Base-by-base conservation (phyloP, 1,140 invertebrate genomes). In the Aporrectodea caliginosa region DNA sequence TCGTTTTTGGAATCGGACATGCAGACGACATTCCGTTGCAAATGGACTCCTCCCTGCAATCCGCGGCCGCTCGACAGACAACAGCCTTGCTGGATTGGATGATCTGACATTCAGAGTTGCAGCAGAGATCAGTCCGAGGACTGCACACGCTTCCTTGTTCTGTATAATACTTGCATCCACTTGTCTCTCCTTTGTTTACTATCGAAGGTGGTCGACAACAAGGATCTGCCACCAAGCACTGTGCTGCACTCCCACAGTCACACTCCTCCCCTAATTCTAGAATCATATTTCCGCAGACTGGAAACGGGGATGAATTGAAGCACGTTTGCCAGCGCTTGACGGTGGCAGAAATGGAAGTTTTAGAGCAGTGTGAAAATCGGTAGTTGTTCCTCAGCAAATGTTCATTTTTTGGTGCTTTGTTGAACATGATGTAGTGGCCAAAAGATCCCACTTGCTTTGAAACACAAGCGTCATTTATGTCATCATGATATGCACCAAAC, bases 271-370 rank as follows among this genome's bases (percentile, higher is more conserved):
- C 70, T 2, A 29, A 2, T 32, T 72, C 70, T n/a, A 72, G 2
- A 27, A 72, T 27, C 70, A 72, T 72, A n/a, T 72, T 72, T 27
- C 70, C 70, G 31, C 70, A 72, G 14, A 27, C n/a, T 14, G 70
- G 70, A 27, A 29, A 27, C 70, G 70, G 14, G 14, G 2, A 27
- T 14, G n/a, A 72, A 2, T 27, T 2, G 6, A 72, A 72, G 70
- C 70, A 72, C n/a, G 2, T 6, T 6, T n/a, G 2, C 32, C n/a
- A 72, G 2, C 6, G 14, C n/a, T 72, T 14, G 70, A 72, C 32
- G 14, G 31, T 12, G n/a, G 70, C n/a, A n/a, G 31, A 72, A 32
- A 72, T 27, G 70, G 6, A 14, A 29, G 27, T 32, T 14, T 32
- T 27, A 27, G n/a, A 29, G 27, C 70, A 72, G 2, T 27, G n/a